Percentiles rank a stretch among this genome's conserved stretches.
Conservation (phyloP, 2,113 vertebrate species). For the Sebastes schlegelii region DNA sequence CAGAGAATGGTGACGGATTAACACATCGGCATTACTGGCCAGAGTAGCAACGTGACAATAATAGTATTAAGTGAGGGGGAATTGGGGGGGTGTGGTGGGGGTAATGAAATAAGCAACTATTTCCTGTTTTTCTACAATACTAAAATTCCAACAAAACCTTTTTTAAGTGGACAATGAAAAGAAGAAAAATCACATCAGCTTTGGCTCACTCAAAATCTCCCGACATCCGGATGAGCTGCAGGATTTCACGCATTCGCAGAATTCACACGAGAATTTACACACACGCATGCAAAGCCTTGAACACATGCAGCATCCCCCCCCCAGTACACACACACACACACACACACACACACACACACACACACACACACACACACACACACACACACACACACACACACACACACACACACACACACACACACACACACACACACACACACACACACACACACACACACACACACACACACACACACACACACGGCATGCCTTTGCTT, state of each 20-base stretch:
- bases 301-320: not conserved
- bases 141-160: not conserved
- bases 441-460: not conserved
- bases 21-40: not conserved
- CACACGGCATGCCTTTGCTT: slow-evolving; percentile 39
- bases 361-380: not conserved
- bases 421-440: not conserved
- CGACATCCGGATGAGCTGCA: slow-evolving; percentile 45
- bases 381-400: not conserved
- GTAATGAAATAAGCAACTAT: not conserved
- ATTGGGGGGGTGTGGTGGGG: not conserved
- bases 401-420: not conserved
- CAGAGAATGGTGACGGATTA: not conserved
- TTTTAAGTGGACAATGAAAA: slow-evolving; percentile 5
- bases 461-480: not conserved
- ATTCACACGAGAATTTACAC: slow-evolving; percentile 36
- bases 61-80: not conserved
- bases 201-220: slow-evolving; percentile 28
- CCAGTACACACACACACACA: not conserved
- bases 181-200: slow-evolving; percentile 3
- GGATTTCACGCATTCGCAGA: slow-evolving; percentile 52
- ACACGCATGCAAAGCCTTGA: slow-evolving; percentile 16
- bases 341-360: not conserved
- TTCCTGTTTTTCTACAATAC: not conserved
- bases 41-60: not conserved